Conservation (phyloP, 2,888 invertebrate genomes). For the Epinotia brunnichana region DNA sequence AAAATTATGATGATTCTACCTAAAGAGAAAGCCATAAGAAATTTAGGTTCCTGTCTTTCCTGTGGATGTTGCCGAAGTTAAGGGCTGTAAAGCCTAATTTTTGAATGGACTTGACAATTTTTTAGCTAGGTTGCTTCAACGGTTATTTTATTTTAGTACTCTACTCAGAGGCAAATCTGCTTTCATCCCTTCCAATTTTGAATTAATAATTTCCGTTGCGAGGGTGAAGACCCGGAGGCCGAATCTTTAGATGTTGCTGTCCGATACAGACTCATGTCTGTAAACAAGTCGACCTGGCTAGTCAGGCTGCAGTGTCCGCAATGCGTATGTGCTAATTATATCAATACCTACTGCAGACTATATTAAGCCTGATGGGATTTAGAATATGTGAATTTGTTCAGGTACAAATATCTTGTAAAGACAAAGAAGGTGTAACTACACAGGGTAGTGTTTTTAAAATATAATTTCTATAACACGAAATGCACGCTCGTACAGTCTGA, state of each 20-base stretch:
- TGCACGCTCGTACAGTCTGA: neutral
- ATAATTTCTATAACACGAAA: neutral
- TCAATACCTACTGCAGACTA: neutral
- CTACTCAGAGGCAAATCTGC: neutral
- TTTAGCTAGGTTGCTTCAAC: too few relatives aligned
- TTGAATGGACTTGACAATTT: too few relatives aligned
- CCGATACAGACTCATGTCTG: neutral
- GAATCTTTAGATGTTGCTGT: neutral
- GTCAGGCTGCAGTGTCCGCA: neutral
- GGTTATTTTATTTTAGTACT: too few relatives aligned
- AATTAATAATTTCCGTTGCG: neutral
- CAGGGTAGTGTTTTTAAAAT: neutral
- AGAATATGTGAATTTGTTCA: neutral
- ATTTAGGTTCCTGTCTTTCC: too few relatives aligned
- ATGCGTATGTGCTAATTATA: neutral
- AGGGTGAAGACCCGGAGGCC: too few relatives aligned
- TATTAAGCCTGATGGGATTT: neutral
- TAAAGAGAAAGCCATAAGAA: too few relatives aligned
- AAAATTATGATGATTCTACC: too few relatives aligned
- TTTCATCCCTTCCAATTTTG: neutral
- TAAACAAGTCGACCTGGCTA: too few relatives aligned
- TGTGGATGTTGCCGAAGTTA: too few relatives aligned
- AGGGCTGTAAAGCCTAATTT: too few relatives aligned
- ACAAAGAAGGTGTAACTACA: neutral
- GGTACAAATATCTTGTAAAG: neutral